Evolutionary conservation across 2,888 invertebrate genomes (phyloP).

Genomic region (Drosophila niveifrons): DNA sequence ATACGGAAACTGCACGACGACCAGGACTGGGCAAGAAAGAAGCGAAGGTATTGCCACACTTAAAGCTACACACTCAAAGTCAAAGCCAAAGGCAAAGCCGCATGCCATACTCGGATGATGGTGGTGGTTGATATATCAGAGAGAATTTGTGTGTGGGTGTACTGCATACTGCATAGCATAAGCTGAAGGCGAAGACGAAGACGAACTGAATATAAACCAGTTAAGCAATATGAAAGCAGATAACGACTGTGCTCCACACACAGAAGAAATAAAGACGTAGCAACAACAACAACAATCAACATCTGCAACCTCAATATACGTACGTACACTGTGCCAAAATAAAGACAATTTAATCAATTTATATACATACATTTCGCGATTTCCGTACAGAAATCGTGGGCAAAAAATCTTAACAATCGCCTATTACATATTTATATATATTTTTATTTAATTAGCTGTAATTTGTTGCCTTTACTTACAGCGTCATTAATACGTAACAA

Average conservation of each 20-base stretch:
- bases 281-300: slow-evolving; percentile 65
- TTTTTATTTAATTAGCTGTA: no score
- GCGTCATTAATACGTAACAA: no score
- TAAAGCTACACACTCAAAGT: slow-evolving; percentile 11
- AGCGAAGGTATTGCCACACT: slow-evolving; percentile 5
- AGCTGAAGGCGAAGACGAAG: slow-evolving; percentile 54
- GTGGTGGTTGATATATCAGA: slow-evolving; percentile 77
- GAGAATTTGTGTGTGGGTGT: slow-evolving; percentile 82
- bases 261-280: slow-evolving; percentile 76
- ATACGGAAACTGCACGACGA: slow-evolving; percentile 8
- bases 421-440: no score
- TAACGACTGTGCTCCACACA: slow-evolving; percentile 60
- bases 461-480: no score
- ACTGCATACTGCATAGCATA: slow-evolving; percentile 67
- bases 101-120: slow-evolving; percentile 74
- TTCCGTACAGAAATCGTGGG: not conserved
- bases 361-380: not conserved
- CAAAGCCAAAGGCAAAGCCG: slow-evolving; percentile 39
- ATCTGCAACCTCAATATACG: slow-evolving; percentile 56
- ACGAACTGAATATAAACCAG: slow-evolving; percentile 74
- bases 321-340: slow-evolving; percentile 19
- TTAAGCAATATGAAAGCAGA: slow-evolving; percentile 81
- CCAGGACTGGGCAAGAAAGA: slow-evolving; percentile 5
- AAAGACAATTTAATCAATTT: not conserved
- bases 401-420: no score